Conservation (phyloP, 2,888 invertebrate species). For the Craniophora ligustri region DNA sequence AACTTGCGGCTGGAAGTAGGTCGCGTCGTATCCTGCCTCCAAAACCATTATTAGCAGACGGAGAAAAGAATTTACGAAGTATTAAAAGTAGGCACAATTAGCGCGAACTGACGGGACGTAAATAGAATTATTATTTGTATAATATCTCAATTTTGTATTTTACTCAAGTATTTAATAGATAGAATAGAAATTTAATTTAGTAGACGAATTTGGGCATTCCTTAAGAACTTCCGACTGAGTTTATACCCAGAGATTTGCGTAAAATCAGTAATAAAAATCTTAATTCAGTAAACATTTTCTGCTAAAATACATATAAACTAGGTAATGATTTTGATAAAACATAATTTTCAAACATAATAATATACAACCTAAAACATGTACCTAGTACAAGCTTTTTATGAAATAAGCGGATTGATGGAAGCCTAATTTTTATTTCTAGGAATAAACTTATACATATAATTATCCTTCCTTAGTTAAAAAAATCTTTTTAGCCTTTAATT, state of each 20-base stretch:
- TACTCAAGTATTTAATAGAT: neutral
- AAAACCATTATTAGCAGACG: conserved; percentile 8
- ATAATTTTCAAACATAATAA: too few relatives aligned
- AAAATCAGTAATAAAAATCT: too few relatives aligned
- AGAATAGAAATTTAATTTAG: conserved; percentile 5
- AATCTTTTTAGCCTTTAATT: too few relatives aligned
- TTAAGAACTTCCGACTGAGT: neutral
- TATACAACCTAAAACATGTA: too few relatives aligned
- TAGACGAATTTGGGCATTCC: conserved; percentile 5
- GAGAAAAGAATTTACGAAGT: neutral
- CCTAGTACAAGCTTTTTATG: neutral
- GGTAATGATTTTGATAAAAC: too few relatives aligned
- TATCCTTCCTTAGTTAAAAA: too few relatives aligned
- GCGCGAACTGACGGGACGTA: neutral
- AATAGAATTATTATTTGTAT: neutral
- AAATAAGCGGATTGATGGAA: neutral
- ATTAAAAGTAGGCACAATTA: conserved; percentile 3
- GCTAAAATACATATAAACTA: too few relatives aligned
- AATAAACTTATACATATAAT: too few relatives aligned
- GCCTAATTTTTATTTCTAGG: too few relatives aligned
- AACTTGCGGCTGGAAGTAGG: conserved; percentile 25
- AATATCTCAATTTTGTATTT: conserved; percentile 8
- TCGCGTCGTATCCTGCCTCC: conserved; percentile 15
- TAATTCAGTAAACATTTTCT: too few relatives aligned
- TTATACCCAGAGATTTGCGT: too few relatives aligned